phyloP scores from a whole-genome alignment of 2,888 invertebrate species.

The Sesia bembeciformis region DNA sequence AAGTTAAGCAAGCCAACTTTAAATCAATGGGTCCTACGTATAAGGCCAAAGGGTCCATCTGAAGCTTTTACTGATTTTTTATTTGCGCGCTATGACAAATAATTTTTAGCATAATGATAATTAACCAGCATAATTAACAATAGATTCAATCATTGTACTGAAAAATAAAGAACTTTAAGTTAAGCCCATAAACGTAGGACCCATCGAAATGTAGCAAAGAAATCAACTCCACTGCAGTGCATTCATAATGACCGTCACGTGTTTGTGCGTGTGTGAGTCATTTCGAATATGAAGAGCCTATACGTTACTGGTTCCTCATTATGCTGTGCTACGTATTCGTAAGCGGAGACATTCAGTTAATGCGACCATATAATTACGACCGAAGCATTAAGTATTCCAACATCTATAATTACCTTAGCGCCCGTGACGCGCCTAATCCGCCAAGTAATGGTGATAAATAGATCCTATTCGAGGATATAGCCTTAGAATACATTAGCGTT shows the following conservation, averaged over 20 bases:
- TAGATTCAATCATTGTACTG: too few species aligned
- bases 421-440: constrained; percentile 57
- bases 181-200: background rate
- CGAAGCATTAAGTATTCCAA: constrained; percentile 52
- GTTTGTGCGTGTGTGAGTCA: background rate
- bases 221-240: background rate
- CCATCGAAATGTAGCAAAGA: background rate
- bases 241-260: background rate
- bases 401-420: constrained; percentile 54
- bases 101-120: too few species aligned
- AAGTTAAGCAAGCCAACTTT: too few species aligned
- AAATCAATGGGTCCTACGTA: too few species aligned
- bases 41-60: too few species aligned
- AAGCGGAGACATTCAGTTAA: constrained; percentile 15
- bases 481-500: constrained; percentile 44
- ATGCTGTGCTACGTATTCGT: background rate
- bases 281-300: background rate
- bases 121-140: background rate
- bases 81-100: too few species aligned
- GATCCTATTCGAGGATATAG: constrained; percentile 42
- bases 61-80: too few species aligned
- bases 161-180: background rate
- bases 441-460: constrained; percentile 66
- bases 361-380: constrained; percentile 19
- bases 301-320: background rate